Evolutionary conservation across 2,888 invertebrate genomes (phyloP).

Genomic region (Yponomeuta evonymella): DNA sequence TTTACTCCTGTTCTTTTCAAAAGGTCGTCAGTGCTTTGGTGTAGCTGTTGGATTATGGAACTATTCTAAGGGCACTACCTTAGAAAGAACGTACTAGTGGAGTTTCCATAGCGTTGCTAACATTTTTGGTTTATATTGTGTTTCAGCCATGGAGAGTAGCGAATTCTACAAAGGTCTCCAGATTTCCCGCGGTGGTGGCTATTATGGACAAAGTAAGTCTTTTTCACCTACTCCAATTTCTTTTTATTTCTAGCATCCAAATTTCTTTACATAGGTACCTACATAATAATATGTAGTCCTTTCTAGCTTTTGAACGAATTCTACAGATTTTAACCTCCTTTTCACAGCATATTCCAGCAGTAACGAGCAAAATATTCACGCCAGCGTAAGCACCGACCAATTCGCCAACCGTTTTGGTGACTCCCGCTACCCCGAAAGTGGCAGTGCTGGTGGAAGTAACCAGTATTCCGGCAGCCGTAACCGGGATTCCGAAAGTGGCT

Average conservation of each 20-base stretch:
- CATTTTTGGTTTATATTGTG: constrained; percentile 43
- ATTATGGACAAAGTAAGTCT: constrained; percentile 56
- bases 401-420: not conserved
- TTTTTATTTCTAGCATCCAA: too few relatives aligned
- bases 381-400: not conserved
- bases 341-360: not conserved
- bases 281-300: too few relatives aligned
- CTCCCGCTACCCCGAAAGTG: not conserved
- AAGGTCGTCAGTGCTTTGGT: too few relatives aligned
- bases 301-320: not conserved
- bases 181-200: constrained; percentile 42
- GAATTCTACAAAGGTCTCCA: constrained; percentile 46
- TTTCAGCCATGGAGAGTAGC: constrained; percentile 54
- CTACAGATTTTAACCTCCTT: not conserved
- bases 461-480: not conserved
- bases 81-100: too few relatives aligned
- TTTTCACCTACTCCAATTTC: not conserved
- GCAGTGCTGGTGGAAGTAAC: not conserved
- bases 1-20: too few relatives aligned
- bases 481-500: not conserved
- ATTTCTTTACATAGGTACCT: too few relatives aligned
- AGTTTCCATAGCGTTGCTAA: not conserved
- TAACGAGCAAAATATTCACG: not conserved
- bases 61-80: too few relatives aligned
- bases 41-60: too few relatives aligned